These are phyloP conservation scores for Theristus sp. DNA, from an alignment of 2,888 invertebrate species.

Conservation along the genomic window DNA sequence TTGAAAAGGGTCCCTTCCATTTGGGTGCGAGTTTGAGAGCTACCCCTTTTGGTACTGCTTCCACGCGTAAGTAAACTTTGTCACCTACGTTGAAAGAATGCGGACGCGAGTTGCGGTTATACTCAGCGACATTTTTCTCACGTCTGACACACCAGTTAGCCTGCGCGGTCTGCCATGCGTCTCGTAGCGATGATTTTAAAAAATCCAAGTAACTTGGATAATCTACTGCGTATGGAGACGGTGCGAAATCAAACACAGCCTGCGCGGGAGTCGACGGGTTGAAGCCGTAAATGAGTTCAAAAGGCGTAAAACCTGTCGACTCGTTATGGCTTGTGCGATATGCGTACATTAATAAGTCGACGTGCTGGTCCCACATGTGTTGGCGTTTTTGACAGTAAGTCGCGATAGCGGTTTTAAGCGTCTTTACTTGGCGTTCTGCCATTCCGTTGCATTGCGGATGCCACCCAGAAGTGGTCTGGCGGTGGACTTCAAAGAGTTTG, in stretches of 20 bases:
- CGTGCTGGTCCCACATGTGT: not conserved
- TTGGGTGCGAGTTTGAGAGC: not conserved
- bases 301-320: not conserved
- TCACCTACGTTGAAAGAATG: not conserved
- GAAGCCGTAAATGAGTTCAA: not conserved
- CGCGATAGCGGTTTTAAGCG: not conserved
- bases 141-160: not conserved
- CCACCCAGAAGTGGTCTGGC: not conserved
- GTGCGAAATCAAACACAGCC: not conserved
- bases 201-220: not conserved
- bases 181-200: not conserved
- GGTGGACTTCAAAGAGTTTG: not conserved
- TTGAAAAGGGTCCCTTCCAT: not conserved
- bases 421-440: too few relatives aligned
- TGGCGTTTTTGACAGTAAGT: not conserved
- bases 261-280: not conserved
- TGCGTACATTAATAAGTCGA: not conserved
- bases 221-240: not conserved
- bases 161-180: not conserved
- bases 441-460: not conserved
- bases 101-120: not conserved
- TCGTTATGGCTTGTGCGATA: not conserved
- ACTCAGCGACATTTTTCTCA: not conserved
- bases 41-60: not conserved
- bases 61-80: not conserved